Base-by-base conservation (phyloP, 2,113 vertebrate genomes). In the Balaenoptera acutorostrata region DNA sequence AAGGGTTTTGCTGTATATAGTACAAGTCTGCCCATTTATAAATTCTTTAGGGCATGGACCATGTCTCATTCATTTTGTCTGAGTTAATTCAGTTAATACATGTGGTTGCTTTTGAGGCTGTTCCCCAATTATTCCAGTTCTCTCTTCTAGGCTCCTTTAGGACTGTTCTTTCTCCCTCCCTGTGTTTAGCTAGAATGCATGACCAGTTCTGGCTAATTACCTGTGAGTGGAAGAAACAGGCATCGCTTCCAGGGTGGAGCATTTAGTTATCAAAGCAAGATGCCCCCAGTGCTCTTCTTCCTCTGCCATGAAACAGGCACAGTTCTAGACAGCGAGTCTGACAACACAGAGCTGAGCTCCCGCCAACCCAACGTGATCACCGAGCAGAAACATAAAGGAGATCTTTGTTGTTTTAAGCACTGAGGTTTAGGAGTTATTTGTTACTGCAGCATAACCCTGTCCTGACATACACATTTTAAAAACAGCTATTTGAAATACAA, bases 381-480 rank as follows among this genome's bases (percentile, higher is more conserved):
- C 11, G 0, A 29, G 9, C 12, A n/a, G 11, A 68, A 86, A 74
- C 63, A 64, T 74, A 59, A 90, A 84, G 72, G 29, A 77, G 57
- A 33, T 18, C 5, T 72, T 59, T 69, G 61, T n/a, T 95, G 23
- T 78, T 82, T 84, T 41, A 94, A 71, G 18, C 64, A 61, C 59
- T 66, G 46, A 55, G 9, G 33, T 85, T 33, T 74, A 29, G 18
- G 85, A 95, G 25, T 82, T 91, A 71, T 36, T 74, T 96, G 85
- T 97, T 92, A 97, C 64, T 90, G 46, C 49, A 88, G 83, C 90
- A 90, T 36, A 78, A 64, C 57, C 36, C 41, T 93, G 44, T 44
- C 91, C 86, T 95, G 57, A 97, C 63, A 18, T 14, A 49, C 1
- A 78, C 5, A 41, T 84, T 78, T 39, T 72, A 57, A 55, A 95